A percentile compares a stretch with the other conserved stretches of the same genome.
Conservation (phyloP, 1,140 invertebrate species). For the Lasioglossum albipes region DNA sequence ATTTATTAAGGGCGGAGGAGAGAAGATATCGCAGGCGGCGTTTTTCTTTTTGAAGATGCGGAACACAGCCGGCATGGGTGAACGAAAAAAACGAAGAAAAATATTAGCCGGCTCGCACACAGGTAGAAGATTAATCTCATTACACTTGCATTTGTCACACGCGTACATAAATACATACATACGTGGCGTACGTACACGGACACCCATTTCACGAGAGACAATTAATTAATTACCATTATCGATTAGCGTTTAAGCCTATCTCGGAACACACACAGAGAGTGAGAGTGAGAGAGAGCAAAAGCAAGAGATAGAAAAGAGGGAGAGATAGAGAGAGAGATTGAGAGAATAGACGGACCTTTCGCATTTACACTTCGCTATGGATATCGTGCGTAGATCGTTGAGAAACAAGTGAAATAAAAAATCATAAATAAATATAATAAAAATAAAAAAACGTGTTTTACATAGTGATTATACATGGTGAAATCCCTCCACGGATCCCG, state of each 20-base stretch:
- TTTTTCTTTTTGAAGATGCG: not conserved
- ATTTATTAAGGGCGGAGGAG: too few species aligned
- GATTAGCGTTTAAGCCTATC: conserved; percentile 73
- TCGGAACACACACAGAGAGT: conserved; percentile 8
- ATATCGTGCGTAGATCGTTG: conserved; percentile 63
- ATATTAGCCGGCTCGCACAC: conserved; percentile 29
- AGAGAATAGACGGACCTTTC: conserved; percentile 42
- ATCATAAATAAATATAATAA: too few species aligned
- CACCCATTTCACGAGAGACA: conserved; percentile 35
- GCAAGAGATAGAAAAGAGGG: not conserved
- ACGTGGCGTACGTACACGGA: not conserved
- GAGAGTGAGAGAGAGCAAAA: too few species aligned
- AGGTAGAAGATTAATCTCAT: conserved; percentile 44
- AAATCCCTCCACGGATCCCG: conserved; percentile 39
- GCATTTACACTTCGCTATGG: conserved; percentile 60
- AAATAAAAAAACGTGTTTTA: conserved; percentile 26
- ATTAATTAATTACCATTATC: conserved; percentile 70
- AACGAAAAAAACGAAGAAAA: conserved; percentile 42
- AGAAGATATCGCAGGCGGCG: not conserved
- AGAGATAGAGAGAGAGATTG: not conserved
- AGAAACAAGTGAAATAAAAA: conserved; percentile 21
- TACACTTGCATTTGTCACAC: not conserved
- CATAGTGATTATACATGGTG: conserved; percentile 54
- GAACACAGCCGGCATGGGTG: not conserved
- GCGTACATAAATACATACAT: not conserved